Percentiles rank a stretch among this genome's conserved stretches.
phyloP scores from a whole-genome alignment of 2,888 invertebrate genomes.

The Ditula angustiorana region DNA sequence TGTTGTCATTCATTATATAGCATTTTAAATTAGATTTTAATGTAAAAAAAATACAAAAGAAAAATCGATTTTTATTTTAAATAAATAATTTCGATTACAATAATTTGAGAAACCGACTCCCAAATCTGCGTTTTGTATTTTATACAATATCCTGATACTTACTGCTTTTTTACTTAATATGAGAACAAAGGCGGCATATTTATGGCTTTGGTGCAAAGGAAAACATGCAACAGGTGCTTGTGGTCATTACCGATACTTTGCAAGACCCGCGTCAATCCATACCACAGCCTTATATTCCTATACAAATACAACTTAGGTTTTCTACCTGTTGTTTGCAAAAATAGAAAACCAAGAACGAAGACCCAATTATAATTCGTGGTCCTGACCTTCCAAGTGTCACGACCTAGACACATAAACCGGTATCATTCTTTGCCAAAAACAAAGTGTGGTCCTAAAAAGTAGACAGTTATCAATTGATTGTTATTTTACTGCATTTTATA shows the following conservation, averaged over 20 bases:
- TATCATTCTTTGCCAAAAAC: not conserved
- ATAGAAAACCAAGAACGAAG: constrained; percentile 51
- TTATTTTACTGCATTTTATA: not conserved
- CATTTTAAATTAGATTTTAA: too few species aligned
- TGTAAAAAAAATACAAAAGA: too few species aligned
- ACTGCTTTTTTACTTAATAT: too few species aligned
- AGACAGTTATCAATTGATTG: constrained; percentile 2
- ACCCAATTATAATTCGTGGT: constrained; percentile 55
- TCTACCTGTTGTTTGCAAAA: constrained; percentile 25
- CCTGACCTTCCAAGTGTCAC: constrained; percentile 63
- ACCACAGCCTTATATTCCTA: constrained; percentile 21
- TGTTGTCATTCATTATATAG: too few species aligned
- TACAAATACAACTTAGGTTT: constrained; percentile 14
- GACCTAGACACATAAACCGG: constrained; percentile 57
- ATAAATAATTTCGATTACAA: too few species aligned
- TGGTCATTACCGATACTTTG: not conserved
- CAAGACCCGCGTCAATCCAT: not conserved
- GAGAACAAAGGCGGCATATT: too few species aligned
- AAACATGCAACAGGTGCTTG: too few species aligned
- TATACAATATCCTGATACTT: too few species aligned
- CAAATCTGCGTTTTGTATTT: too few species aligned
- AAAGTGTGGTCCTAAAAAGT: constrained; percentile 7
- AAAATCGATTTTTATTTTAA: too few species aligned
- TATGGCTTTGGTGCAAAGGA: too few species aligned
- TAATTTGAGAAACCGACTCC: too few species aligned